Conservation (phyloP, 2,797 vertebrate species). For the Numenius phaeopus region DNA sequence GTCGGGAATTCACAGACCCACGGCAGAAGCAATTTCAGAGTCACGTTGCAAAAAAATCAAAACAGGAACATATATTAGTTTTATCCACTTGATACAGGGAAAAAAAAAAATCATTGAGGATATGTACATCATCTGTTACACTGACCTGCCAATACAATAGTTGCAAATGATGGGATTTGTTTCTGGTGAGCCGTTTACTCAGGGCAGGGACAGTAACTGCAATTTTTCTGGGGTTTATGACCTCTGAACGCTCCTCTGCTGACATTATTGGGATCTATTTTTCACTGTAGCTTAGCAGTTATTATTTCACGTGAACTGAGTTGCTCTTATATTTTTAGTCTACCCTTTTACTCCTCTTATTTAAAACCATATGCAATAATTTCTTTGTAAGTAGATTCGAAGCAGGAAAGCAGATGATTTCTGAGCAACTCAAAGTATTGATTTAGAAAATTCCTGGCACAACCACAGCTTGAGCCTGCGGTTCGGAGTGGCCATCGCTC, state of each 20-base stretch:
- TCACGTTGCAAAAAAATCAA: neutral
- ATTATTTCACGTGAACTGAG: neutral
- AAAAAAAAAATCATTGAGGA: neutral
- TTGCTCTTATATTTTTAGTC: neutral
- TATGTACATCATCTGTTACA: neutral
- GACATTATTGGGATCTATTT: neutral
- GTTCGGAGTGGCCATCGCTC: neutral
- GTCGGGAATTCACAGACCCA: neutral
- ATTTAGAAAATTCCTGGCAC: conserved; percentile 17
- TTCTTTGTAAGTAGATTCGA: conserved; percentile 20
- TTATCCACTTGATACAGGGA: neutral
- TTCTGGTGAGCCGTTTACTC: neutral
- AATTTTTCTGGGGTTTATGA: conserved; percentile 15
- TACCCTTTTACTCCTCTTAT: neutral
- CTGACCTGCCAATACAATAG: neutral
- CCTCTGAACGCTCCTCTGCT: neutral
- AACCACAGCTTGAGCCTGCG: neutral
- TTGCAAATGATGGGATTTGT: neutral
- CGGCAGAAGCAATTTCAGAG: neutral
- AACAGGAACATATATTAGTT: rapidly evolving
- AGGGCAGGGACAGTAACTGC: neutral
- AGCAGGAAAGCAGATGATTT: conserved; percentile 9
- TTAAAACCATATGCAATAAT: neutral
- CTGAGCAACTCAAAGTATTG: neutral
- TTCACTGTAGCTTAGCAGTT: neutral